phyloP scores from a whole-genome alignment of 1,140 invertebrate species.

The Zaprionus taronus region DNA sequence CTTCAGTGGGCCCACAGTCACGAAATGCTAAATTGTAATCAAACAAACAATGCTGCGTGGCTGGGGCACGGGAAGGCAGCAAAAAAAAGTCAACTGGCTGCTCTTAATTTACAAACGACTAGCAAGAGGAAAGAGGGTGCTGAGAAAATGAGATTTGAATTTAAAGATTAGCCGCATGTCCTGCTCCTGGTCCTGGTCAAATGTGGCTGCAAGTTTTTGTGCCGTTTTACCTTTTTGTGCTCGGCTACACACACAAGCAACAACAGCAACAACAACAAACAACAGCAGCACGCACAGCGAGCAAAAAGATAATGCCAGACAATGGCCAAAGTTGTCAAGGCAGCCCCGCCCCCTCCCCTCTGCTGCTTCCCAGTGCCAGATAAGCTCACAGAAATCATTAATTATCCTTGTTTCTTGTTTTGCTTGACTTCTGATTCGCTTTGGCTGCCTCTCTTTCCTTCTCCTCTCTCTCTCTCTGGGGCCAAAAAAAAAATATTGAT shows the following conservation, averaged over 20 bases:
- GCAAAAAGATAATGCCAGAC: constrained; percentile 80
- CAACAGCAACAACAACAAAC: constrained; percentile 33
- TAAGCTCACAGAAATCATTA: constrained; percentile 83
- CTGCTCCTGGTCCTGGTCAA: constrained; percentile 68
- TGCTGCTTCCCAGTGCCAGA: constrained; percentile 51
- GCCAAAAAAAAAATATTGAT: constrained; percentile 78
- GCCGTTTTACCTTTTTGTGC: constrained; percentile 71
- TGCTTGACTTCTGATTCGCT: constrained; percentile 76
- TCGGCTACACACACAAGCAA: constrained; percentile 31
- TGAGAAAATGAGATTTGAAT: constrained; percentile 80
- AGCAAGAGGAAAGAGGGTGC: constrained; percentile 7
- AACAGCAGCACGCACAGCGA: constrained; percentile 50
- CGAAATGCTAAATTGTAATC: constrained; percentile 83
- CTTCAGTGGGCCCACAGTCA: constrained; percentile 77
- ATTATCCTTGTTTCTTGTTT: constrained; percentile 84
- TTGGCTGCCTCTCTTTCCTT: neutral
- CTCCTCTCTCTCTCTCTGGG: neutral
- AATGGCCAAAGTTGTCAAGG: constrained; percentile 75
- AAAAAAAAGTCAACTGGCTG: constrained; percentile 51
- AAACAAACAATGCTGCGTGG: constrained; percentile 71
- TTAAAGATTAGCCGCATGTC: constrained; percentile 80
- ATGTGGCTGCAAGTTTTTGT: constrained; percentile 73
- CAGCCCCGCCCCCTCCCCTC: neutral
- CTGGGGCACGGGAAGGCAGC: constrained; percentile 28
- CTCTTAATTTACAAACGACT: constrained; percentile 69